These are phyloP conservation scores for Nyctereutes procyonoides DNA, from an alignment of 2,113 vertebrate genomes.

Conservation along the genomic window DNA sequence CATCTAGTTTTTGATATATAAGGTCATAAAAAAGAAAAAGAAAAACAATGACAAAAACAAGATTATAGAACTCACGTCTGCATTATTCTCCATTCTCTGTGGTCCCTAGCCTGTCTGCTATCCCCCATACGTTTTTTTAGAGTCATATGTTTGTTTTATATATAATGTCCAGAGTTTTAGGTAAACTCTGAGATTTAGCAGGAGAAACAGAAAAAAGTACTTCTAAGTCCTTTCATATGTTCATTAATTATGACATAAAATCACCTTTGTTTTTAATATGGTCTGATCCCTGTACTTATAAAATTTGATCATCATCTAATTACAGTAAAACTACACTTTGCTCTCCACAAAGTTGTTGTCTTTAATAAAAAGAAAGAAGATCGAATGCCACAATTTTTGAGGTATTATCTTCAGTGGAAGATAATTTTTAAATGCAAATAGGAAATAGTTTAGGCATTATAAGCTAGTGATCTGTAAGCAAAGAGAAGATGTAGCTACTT, in stretches of 20 bases:
- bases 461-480: neutral
- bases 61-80: accelerated
- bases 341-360: neutral
- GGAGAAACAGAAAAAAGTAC: neutral
- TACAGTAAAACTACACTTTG: neutral
- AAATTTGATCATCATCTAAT: neutral
- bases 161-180: neutral
- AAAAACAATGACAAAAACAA: neutral
- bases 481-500: neutral
- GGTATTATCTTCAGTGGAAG: neutral
- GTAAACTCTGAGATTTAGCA: neutral
- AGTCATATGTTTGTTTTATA: neutral
- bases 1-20: neutral
- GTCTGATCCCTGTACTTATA: neutral
- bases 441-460: neutral
- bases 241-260: neutral
- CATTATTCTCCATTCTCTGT: accelerated
- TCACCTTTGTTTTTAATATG: neutral
- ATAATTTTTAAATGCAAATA: neutral
- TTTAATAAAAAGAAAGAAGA: neutral
- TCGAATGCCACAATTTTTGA: neutral
- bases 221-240: neutral
- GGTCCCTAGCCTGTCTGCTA: neutral
- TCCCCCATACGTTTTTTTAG: accelerated
- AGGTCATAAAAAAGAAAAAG: neutral